A percentile compares a stretch with the other conserved stretches of the same genome.
phyloP scores from a whole-genome alignment of 2,888 invertebrate species.

The Petrolisthes manimaculis region DNA sequence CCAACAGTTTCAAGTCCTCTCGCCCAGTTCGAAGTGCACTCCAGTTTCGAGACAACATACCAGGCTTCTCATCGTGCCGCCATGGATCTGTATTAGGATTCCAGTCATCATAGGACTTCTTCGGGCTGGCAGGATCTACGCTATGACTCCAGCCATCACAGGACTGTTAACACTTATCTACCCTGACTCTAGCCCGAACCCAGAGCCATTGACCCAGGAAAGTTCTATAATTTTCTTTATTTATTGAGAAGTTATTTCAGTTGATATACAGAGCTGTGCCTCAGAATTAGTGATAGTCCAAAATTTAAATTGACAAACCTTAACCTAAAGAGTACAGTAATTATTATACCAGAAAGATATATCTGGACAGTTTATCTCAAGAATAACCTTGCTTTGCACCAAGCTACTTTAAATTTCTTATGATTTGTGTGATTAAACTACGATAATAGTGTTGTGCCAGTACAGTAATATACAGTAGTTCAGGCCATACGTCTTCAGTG shows the following conservation, averaged over 20 bases:
- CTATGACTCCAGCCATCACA: background rate
- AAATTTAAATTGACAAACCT: background rate
- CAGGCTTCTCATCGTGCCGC: background rate
- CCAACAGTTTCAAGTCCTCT: background rate
- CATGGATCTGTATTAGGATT: background rate
- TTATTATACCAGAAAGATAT: background rate
- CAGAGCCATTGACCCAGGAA: background rate
- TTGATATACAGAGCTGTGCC: background rate
- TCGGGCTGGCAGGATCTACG: background rate
- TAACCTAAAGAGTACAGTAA: background rate
- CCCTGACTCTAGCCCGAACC: no score
- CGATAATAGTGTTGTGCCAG: background rate
- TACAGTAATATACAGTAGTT: background rate
- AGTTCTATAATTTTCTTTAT: background rate
- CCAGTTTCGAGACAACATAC: background rate
- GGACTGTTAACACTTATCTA: background rate
- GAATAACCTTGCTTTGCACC: background rate
- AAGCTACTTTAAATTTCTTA: background rate
- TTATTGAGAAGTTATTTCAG: background rate
- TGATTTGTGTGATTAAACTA: background rate
- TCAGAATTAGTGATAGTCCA: background rate
- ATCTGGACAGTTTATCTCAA: background rate
- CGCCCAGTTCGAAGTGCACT: background rate
- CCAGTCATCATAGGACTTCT: background rate
- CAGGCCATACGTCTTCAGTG: background rate